These are phyloP conservation scores for Riparia riparia DNA, from an alignment of 2,113 vertebrate genomes.

Conservation along the genomic window DNA sequence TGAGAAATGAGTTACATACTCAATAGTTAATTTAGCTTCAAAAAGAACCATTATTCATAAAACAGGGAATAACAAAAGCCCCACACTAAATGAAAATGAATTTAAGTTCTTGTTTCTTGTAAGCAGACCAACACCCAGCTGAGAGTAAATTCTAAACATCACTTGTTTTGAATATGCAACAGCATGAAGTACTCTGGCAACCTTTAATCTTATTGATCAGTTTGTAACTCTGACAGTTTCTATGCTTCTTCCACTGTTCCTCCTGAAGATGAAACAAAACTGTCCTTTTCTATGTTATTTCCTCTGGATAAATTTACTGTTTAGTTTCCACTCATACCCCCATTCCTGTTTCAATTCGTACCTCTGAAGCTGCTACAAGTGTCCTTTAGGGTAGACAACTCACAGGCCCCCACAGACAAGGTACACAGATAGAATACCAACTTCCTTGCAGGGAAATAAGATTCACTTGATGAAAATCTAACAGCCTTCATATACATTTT, in stretches of 20 bases:
- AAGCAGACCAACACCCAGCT: not conserved
- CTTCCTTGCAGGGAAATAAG: not conserved
- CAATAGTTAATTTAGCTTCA: not conserved
- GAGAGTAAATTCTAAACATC: not conserved
- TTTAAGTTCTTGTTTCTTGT: not conserved
- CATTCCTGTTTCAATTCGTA: not conserved
- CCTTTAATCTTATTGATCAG: not conserved
- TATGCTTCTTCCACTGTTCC: not conserved
- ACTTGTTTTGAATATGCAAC: constrained; percentile 1
- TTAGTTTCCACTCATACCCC: not conserved
- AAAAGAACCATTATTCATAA: not conserved
- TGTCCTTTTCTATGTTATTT: not conserved
- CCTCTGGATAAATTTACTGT: not conserved
- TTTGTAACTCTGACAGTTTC: not conserved
- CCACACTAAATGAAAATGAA: constrained; percentile 10
- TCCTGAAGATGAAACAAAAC: not conserved
- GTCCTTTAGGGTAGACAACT: not conserved
- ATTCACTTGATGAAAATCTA: not conserved
- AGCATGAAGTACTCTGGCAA: not conserved
- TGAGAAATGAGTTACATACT: not conserved
- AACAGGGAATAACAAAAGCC: not conserved
- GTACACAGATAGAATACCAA: not conserved
- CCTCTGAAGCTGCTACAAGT: not conserved
- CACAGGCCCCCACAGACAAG: not conserved
- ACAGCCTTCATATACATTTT: not conserved